phyloP scores from a whole-genome alignment of 2,113 vertebrate genomes.

The Sardina pilchardus region DNA sequence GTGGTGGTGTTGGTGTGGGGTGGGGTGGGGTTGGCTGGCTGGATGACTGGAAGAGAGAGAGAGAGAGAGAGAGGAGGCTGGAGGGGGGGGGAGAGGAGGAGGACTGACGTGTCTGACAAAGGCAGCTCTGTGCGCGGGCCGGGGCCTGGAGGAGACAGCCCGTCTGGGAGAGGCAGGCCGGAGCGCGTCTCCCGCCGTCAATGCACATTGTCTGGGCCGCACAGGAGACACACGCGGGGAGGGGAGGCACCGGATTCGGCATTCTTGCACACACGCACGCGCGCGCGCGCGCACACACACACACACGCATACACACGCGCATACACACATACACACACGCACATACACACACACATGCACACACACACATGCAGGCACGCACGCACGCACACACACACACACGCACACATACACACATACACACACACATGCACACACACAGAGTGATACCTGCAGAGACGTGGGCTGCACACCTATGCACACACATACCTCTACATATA shows the following conservation, averaged over 20 bases:
- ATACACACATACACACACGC: not conserved
- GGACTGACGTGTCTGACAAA: conserved; percentile 98
- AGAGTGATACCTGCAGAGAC: not conserved
- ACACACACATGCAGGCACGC: conserved; percentile 38
- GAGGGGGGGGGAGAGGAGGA: conserved; percentile 67
- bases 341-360: conserved; percentile 21
- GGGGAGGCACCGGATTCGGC: conserved; percentile 66
- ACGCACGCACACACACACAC: conserved; percentile 40
- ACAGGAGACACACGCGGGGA: conserved; percentile 70
- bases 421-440: not conserved
- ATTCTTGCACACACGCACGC: conserved; percentile 73
- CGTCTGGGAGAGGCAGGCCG: conserved; percentile 96
- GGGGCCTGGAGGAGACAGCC: conserved; percentile 92
- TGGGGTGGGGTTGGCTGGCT: not conserved
- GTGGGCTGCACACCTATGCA: not conserved
- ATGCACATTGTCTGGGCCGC: conserved; percentile 85
- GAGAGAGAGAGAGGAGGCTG: not conserved
- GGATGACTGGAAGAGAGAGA: not conserved
- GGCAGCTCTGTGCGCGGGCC: conserved; percentile 94
- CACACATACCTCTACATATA: not conserved
- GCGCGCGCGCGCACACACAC: conserved; percentile 37
- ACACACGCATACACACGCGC: conserved; percentile 34
- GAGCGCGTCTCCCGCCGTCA: conserved; percentile 89
- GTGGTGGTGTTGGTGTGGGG: not conserved
- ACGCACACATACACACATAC: conserved; percentile 34